Conservation (phyloP, 2,797 vertebrate genomes). For the Enoplosus armatus region DNA sequence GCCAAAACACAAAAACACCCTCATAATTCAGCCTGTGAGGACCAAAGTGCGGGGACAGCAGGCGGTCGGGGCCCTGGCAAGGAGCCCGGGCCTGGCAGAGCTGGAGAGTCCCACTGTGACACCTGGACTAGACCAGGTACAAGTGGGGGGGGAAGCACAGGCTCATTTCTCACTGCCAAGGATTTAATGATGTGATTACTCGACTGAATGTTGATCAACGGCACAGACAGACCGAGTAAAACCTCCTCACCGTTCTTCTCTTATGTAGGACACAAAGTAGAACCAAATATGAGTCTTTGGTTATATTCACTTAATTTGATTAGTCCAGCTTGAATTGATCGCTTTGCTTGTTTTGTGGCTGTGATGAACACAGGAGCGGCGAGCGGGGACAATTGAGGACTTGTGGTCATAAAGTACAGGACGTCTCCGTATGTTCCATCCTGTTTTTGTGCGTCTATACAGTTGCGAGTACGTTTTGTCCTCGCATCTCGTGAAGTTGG, state of each 20-base stretch:
- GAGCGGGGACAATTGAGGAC: too few species aligned
- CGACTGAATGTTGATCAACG: conserved; percentile 14
- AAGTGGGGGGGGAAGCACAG: background rate
- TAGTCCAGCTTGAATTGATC: background rate
- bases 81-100: conserved; percentile 18
- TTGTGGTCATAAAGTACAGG: background rate
- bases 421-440: background rate
- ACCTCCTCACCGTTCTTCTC: background rate
- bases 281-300: background rate
- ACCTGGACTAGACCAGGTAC: conserved; percentile 14
- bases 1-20: conserved; percentile 42
- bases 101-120: background rate
- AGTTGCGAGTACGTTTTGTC: background rate
- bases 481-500: background rate
- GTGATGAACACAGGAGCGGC: background rate
- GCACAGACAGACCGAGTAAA: background rate
- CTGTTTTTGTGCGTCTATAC: background rate
- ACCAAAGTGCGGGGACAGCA: conserved; percentile 35
- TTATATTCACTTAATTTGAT: background rate
- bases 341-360: background rate
- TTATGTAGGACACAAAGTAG: background rate
- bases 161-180: background rate
- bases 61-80: conserved; percentile 23
- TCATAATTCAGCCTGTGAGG: conserved; percentile 53
- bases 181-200: conserved; percentile 30